Percentiles rank a stretch among this genome's conserved stretches.
Evolutionary conservation across 2,888 invertebrate species (phyloP).

Genomic region (Scaptomyza reducta): DNA sequence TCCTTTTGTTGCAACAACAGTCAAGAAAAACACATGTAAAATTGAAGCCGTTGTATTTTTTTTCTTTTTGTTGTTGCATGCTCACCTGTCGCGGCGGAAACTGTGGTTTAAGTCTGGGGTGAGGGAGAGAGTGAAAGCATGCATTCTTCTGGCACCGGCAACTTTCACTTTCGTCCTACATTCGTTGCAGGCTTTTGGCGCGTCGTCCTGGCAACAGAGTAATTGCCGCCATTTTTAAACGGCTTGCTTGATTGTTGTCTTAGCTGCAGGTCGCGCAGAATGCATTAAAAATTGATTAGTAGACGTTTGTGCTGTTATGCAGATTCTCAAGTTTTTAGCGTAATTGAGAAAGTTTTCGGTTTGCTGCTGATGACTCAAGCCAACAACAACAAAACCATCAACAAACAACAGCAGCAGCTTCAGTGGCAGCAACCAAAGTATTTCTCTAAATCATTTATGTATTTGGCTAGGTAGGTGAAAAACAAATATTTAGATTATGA

Average conservation of each 20-base stretch:
- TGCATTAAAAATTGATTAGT: constrained; percentile 59
- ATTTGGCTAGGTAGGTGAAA: not conserved
- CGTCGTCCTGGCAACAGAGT: constrained; percentile 16
- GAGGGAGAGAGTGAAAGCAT: constrained; percentile 34
- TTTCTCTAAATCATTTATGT: constrained; percentile 6
- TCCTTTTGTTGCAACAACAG: constrained; percentile 49
- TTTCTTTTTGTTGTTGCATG: no score
- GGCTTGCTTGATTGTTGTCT: constrained; percentile 38
- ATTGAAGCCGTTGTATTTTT: constrained; percentile 44
- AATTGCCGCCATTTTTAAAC: constrained; percentile 31
- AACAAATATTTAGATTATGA: not conserved
- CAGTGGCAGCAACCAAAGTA: not conserved
- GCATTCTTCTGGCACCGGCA: constrained; percentile 19
- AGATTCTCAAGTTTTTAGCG: constrained; percentile 23
- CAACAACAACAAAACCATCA: constrained; percentile 2
- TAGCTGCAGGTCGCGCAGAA: constrained; percentile 25
- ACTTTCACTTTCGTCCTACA: constrained; percentile 43
- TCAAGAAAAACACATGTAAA: constrained; percentile 20
- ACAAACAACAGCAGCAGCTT: not conserved
- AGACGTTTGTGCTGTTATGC: constrained; percentile 11
- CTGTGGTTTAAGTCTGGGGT: not conserved
- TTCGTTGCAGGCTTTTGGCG: not conserved
- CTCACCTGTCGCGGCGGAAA: constrained; percentile 32
- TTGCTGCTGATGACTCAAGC: constrained; percentile 1
- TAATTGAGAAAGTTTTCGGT: constrained; percentile 49